Percentiles rank a stretch among this genome's conserved stretches.
These are phyloP conservation scores for Dendroctonus ponderosae DNA, from an alignment of 1,140 invertebrate genomes.

Conservation along the genomic window DNA sequence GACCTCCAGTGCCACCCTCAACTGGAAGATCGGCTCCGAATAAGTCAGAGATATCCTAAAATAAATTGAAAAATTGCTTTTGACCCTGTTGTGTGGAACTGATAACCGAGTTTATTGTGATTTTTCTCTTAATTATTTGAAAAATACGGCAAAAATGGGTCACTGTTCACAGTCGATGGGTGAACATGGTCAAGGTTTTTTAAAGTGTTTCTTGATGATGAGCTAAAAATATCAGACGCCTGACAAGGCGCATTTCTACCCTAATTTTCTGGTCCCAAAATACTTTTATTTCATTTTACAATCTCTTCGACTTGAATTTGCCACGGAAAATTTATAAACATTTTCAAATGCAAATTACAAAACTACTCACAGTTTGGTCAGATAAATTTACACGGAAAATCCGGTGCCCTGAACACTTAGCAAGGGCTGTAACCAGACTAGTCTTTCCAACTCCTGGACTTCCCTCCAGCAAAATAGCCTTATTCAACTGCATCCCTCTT, in stretches of 20 bases:
- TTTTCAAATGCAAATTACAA: neutral
- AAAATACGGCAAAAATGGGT: no score
- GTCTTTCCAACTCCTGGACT: slow-evolving; percentile 99
- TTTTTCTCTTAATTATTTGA: no score
- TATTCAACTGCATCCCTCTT: slow-evolving; percentile 82
- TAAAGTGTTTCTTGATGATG: no score
- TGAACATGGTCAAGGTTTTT: no score
- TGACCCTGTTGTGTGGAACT: no score
- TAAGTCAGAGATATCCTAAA: slow-evolving; percentile 90
- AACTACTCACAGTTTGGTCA: slow-evolving; percentile 85
- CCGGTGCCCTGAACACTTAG: slow-evolving; percentile 76
- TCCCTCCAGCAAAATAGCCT: slow-evolving; percentile 94
- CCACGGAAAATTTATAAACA: neutral
- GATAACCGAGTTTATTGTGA: no score
- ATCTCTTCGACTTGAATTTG: no score
- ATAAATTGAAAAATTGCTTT: neutral
- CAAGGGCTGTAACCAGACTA: slow-evolving; percentile 88
- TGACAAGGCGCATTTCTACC: neutral
- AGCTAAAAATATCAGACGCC: no score
- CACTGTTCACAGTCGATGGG: no score
- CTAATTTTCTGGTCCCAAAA: no score
- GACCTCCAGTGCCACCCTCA: slow-evolving; percentile 78
- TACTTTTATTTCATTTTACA: no score
- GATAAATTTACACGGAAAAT: slow-evolving; percentile 95
- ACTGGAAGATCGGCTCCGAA: slow-evolving; percentile 98